phyloP scores from a whole-genome alignment of 1,140 invertebrate genomes.

The Pentalonia nigronervosa region DNA sequence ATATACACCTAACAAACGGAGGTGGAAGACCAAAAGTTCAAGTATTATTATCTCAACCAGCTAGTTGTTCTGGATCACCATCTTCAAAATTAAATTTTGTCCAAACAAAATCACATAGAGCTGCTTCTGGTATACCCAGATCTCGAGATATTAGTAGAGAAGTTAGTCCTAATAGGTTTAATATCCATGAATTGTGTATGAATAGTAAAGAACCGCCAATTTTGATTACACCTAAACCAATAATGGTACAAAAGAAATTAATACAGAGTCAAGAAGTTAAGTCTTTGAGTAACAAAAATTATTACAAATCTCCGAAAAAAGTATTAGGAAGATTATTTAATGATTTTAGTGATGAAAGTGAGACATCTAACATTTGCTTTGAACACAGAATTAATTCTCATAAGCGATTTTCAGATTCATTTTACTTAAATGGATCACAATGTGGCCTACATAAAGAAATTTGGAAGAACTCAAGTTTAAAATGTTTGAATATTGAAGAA shows the following conservation, averaged over 20 bases:
- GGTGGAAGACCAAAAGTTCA: slow-evolving; percentile 70
- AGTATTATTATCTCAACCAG: slow-evolving; percentile 70
- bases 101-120: slow-evolving; percentile 64
- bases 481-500: slow-evolving; percentile 81
- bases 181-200: neutral
- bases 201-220: slow-evolving; percentile 71
- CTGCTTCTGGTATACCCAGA: slow-evolving; percentile 65
- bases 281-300: slow-evolving; percentile 68
- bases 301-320: slow-evolving; percentile 18
- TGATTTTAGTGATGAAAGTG: slow-evolving; percentile 89
- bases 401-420: slow-evolving; percentile 27
- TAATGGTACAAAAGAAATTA: slow-evolving; percentile 67
- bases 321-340: slow-evolving; percentile 63
- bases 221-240: slow-evolving; percentile 66
- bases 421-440: slow-evolving; percentile 77
- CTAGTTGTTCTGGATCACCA: slow-evolving; percentile 85
- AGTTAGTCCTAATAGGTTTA: slow-evolving; percentile 70
- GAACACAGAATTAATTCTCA: slow-evolving; percentile 67
- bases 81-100: slow-evolving; percentile 68
- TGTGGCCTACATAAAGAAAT: slow-evolving; percentile 74
- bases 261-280: slow-evolving; percentile 90
- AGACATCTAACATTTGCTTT: slow-evolving; percentile 69
- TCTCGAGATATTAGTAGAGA: slow-evolving; percentile 72
- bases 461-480: slow-evolving; percentile 70
- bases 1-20: slow-evolving; percentile 65